Evolutionary conservation across 2,113 vertebrate species (phyloP).

Genomic region (Xenus cinereus): DNA sequence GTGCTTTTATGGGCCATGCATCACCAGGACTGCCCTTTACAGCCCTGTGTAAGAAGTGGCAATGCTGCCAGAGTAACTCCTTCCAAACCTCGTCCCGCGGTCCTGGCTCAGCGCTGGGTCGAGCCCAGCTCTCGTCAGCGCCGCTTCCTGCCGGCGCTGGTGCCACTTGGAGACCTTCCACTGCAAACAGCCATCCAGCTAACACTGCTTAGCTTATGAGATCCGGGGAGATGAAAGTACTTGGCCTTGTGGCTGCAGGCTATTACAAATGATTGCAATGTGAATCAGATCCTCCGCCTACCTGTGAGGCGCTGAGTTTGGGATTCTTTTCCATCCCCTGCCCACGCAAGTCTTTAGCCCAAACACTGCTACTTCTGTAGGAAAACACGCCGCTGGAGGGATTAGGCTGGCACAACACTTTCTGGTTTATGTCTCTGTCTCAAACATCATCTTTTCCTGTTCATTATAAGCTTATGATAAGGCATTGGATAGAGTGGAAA

Average conservation of each 20-base stretch:
- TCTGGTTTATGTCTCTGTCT: neutral
- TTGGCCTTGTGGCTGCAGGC: neutral
- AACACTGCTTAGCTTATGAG: neutral
- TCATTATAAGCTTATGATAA: neutral
- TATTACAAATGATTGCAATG: neutral
- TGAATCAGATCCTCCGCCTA: constrained; percentile 45
- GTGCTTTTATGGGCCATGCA: neutral
- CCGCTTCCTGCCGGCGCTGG: accelerated
- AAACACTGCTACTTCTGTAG: neutral
- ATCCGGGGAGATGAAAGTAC: neutral
- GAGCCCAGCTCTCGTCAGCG: neutral
- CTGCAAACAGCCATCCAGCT: constrained; percentile 38
- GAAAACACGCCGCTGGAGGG: neutral
- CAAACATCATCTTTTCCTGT: neutral
- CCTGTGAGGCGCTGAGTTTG: neutral
- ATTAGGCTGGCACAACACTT: neutral
- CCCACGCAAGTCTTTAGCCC: neutral
- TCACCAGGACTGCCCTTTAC: neutral
- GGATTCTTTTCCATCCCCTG: neutral
- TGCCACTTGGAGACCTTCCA: constrained; percentile 33
- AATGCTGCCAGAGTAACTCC: neutral
- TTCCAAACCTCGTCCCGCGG: neutral
- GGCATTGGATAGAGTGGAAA: neutral
- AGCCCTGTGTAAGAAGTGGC: neutral
- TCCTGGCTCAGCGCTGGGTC: accelerated